Percentiles rank a stretch among this genome's conserved stretches.
Evolutionary conservation across 2,888 invertebrate genomes (phyloP).

Genomic region (Ochropacha duplaris): DNA sequence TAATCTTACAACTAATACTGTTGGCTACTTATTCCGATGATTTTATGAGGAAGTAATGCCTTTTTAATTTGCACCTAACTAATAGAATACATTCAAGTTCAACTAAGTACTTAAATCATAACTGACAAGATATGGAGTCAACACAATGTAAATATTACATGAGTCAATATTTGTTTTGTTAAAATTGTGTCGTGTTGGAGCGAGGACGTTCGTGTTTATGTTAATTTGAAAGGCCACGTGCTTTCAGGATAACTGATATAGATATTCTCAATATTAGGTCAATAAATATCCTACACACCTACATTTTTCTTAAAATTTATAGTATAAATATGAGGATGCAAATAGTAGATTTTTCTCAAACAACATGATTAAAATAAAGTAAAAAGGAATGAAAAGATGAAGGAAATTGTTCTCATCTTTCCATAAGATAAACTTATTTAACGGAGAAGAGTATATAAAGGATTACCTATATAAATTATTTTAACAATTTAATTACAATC

Average conservation of each 20-base stretch:
- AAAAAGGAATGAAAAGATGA: no score
- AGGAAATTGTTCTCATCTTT: no score
- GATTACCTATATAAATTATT: no score
- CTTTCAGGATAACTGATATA: background rate
- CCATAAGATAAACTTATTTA: no score
- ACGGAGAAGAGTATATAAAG: no score
- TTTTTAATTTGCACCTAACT: slow-evolving; percentile 20
- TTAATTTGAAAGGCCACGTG: background rate
- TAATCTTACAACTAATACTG: slow-evolving; percentile 37
- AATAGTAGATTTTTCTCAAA: no score
- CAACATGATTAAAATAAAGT: no score
- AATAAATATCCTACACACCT: no score
- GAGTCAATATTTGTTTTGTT: slow-evolving; percentile 25
- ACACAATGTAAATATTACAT: slow-evolving; percentile 24
- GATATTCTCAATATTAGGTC: background rate
- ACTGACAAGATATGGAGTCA: background rate
- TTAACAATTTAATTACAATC: no score
- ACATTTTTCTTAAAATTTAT: no score
- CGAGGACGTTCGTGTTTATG: slow-evolving; percentile 1
- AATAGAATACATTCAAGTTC: background rate
- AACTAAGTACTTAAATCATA: background rate
- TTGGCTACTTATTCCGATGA: slow-evolving; percentile 16
- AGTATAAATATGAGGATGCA: no score
- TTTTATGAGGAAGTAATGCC: slow-evolving; percentile 11
- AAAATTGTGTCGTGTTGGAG: background rate